phyloP scores from a whole-genome alignment of 1,140 invertebrate species.

The Marisa cornuarietis region DNA sequence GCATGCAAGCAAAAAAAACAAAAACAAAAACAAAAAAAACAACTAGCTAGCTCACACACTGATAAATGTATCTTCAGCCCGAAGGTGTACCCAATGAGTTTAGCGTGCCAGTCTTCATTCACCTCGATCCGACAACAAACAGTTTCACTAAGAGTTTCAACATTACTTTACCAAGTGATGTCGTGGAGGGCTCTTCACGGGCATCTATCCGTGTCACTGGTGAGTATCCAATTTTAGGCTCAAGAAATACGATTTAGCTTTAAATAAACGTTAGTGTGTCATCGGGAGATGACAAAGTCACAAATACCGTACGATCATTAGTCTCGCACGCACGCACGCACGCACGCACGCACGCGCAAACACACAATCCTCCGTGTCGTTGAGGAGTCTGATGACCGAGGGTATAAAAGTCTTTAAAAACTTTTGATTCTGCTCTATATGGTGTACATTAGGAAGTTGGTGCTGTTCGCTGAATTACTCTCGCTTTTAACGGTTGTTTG shows the following conservation, averaged over 20 bases:
- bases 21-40: no score
- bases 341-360: neutral
- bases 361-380: neutral
- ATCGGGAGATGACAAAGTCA: no score
- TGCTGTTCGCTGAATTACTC: no score
- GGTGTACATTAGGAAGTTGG: no score
- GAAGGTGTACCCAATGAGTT: slow-evolving; percentile 28
- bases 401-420: no score
- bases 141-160: neutral
- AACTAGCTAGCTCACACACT: neutral
- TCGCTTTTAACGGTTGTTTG: no score
- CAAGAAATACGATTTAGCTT: neutral
- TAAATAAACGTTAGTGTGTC: no score
- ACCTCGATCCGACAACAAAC: neutral
- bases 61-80: slow-evolving; percentile 14
- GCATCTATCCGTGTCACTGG: neutral
- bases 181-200: neutral
- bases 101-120: slow-evolving; percentile 30
- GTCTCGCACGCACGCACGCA: no score
- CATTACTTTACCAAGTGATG: neutral
- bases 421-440: no score
- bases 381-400: no score
- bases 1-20: neutral
- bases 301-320: no score
- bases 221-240: neutral